These are phyloP conservation scores for Siphamia tubifer DNA, from an alignment of 2,113 vertebrate species.

Conservation along the genomic window DNA sequence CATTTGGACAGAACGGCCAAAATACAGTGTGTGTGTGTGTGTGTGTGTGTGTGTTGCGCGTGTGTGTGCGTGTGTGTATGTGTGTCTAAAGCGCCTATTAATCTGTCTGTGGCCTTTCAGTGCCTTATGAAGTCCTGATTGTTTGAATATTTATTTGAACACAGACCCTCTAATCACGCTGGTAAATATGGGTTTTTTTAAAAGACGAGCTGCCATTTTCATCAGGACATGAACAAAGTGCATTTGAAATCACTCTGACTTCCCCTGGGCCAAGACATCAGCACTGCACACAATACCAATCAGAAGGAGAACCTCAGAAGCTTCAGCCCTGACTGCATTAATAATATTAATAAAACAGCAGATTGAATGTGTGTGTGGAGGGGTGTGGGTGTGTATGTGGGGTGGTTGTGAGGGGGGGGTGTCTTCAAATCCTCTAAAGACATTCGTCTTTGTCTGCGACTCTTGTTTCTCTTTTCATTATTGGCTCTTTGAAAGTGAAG, in stretches of 20 bases:
- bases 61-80: constrained; percentile 26
- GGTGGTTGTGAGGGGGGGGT: constrained; percentile 50
- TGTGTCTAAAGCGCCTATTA: constrained; percentile 75
- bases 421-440: constrained; percentile 73
- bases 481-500: constrained; percentile 75
- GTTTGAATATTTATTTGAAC: constrained; percentile 82
- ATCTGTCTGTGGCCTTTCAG: constrained; percentile 76
- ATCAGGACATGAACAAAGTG: constrained; percentile 78
- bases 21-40: constrained; percentile 28
- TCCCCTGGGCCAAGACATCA: constrained; percentile 74
- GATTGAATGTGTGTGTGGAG: constrained; percentile 72
- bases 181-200: constrained; percentile 75
- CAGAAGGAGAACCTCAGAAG: constrained; percentile 66
- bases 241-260: constrained; percentile 79
- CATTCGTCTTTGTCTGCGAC: constrained; percentile 73
- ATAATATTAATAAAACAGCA: constrained; percentile 82
- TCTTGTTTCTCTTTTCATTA: constrained; percentile 77
- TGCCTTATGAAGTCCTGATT: constrained; percentile 81
- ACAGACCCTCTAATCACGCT: constrained; percentile 81
- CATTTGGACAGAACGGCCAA: constrained; percentile 64
- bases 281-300: constrained; percentile 77
- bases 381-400: constrained; percentile 63
- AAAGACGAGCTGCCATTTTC: constrained; percentile 81
- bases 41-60: neutral
- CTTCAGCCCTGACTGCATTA: constrained; percentile 75